Base-by-base conservation (phyloP, 2,113 vertebrate species). In the Uria aalge region DNA sequence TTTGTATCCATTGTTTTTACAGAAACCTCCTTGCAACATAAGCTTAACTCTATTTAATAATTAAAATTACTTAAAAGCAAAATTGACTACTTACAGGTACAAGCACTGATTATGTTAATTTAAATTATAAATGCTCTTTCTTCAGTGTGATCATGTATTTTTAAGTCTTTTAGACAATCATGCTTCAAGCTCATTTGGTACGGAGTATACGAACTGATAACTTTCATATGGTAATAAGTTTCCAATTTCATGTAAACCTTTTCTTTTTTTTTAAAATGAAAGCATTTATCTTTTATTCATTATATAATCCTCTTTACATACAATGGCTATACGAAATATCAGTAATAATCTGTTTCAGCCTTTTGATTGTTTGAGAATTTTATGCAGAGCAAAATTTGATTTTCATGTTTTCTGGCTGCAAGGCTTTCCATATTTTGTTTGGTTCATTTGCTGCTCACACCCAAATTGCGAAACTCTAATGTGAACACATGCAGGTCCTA, bases 51-150 rank as follows among this genome's bases (percentile, higher is more conserved):
- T 90, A 74, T 81, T 97, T 96, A 98, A 96, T 97, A 96, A 98
- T 97, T 98, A 95, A 97, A 96, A 95, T 83, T 85, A 93, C 68
- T 97, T 97, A 96, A 97, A 97, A 97, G 80, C 38, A 98, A 97
- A 98, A 97, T 84, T 96, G 93, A 97, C 85, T 97, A 88, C 96
- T 98, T 98, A 94, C 89, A 95, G 94, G 89, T 96, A 97, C 85
- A 96, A 97, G 81, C 60, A 96, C 81, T 97, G 96, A 97, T 97
- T 97, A 97, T 97, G 92, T 96, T 98, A 96, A 98, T 96, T 96
- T 98, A 97, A 97, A 98, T 98, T 98, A 97, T 94, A 86, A 97
- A 98, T 97, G 90, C 62, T 91, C 91, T 96, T 97, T 85, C 71
- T 96, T 97, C 53, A 81, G 74, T 83, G n/a, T 19, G 34, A 93